Base-by-base conservation (phyloP, 2,888 invertebrate genomes). In the Aleiodes testaceus region DNA sequence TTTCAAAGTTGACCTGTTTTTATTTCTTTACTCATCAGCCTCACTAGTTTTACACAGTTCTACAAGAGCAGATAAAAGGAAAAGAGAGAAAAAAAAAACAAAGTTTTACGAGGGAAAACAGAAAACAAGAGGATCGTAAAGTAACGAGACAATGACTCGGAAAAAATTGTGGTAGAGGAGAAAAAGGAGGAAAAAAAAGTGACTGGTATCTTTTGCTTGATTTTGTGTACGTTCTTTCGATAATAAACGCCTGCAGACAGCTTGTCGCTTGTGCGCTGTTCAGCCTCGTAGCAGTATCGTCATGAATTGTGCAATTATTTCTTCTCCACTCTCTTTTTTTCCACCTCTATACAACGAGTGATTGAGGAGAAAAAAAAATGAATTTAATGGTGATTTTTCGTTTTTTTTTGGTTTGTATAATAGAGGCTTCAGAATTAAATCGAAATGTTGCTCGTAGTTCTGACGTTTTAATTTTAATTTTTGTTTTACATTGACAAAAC, bases 171-270 rank as follows among this genome's bases (percentile, higher is more conserved):
- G 45, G 44, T 44, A 22, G 55, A 47, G 68, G 53, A 45, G 20
- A 36, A 52, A 52, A 49, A n/a, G 11, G 7, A 18, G 12, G 44
- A 45, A 45, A 49, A 42, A 55, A 49, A 69, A 59, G n/a, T 47
- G 67, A 65, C 30, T 49, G 61, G 49, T 49, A 65, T 61, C 55
- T 55, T 45, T 63, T 22, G 44, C 22, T 63, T 63, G 63, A 63
- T 45, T 63, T 44, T 63, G 63, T 61, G 44, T 50, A 65, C 49
- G 70, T 65, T 61, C 70, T 73, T 74, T 75, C 75, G 75, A 72
- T 74, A 77, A 76, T 77, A 74, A 63, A 75, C 71, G 73, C 74
- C 70, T 36, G 73, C 74, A 77, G 77, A 77, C 77, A 70, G 77
- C 76, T 73, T 76, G 77, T 77, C 77, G 76, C 76, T 74, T 70